Conservation (phyloP, 37 sponge, comb jelly and placozoan genomes). For the Petrosia ficiformis region DNA sequence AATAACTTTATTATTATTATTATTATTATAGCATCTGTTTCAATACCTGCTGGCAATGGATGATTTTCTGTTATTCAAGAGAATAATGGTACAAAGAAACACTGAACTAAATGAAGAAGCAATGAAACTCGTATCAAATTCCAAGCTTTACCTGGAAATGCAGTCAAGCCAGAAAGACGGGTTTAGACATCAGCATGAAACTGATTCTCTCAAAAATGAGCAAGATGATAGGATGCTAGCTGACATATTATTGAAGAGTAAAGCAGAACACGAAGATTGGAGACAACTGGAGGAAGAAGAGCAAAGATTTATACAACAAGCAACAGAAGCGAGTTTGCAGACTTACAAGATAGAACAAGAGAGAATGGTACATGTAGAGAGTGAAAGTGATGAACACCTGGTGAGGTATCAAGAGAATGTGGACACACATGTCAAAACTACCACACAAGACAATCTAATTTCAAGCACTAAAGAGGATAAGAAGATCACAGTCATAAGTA, state of each 20-base stretch:
- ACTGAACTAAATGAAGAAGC: slow-evolving; percentile 71
- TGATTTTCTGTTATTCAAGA: slow-evolving; percentile 73
- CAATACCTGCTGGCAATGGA: slow-evolving; percentile 67
- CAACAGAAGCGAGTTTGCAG: neutral
- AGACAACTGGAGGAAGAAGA: neutral
- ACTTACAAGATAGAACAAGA: neutral
- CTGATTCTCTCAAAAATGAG: neutral
- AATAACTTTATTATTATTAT: too few species aligned
- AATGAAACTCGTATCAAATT: slow-evolving; percentile 24
- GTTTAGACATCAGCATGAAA: neutral
- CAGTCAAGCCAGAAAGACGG: neutral
- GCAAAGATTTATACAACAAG: neutral
- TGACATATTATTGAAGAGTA: neutral
- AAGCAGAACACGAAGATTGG: neutral
- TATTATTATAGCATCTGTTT: slow-evolving; percentile 67
- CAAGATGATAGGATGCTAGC: slow-evolving; percentile 34
- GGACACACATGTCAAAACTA: neutral
- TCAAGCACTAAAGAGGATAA: neutral
- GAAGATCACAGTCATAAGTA: neutral
- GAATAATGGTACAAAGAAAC: slow-evolving; percentile 72
- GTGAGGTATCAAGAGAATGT: neutral
- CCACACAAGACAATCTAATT: neutral
- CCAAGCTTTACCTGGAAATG: too few species aligned
- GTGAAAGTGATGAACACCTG: too few species aligned
- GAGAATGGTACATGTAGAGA: too few species aligned